phyloP scores from a whole-genome alignment of 2,888 invertebrate species.

The Drosophila meridionalis region DNA sequence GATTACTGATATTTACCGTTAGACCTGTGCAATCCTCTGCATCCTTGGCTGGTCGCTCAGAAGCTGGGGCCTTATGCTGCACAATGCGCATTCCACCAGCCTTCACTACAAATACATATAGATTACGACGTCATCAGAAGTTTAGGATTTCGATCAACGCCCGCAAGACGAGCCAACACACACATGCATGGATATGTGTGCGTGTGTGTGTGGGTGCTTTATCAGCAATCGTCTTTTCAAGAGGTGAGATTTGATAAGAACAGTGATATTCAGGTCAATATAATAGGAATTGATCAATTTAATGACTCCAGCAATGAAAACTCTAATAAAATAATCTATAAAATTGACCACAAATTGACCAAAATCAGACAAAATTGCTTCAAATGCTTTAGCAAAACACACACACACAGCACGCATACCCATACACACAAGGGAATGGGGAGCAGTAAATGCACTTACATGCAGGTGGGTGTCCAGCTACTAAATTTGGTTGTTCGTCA shows the following conservation, averaged over 20 bases:
- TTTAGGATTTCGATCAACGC: slow-evolving; percentile 29
- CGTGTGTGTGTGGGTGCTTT: slow-evolving; percentile 31
- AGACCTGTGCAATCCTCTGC: slow-evolving; percentile 91
- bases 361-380: slow-evolving; percentile 16
- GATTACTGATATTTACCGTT: slow-evolving; percentile 86
- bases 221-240: slow-evolving; percentile 49
- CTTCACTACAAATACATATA: slow-evolving; percentile 88
- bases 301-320: slow-evolving; percentile 31
- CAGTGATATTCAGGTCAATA: slow-evolving; percentile 28
- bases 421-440: not conserved
- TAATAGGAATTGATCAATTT: slow-evolving; percentile 28
- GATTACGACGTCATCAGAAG: slow-evolving; percentile 54
- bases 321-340: not conserved
- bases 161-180: slow-evolving; percentile 29
- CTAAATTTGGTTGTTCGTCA: slow-evolving; percentile 90
- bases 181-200: not conserved
- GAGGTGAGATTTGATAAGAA: slow-evolving; percentile 57
- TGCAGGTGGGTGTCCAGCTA: slow-evolving; percentile 96
- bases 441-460: slow-evolving; percentile 86
- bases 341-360: slow-evolving; percentile 12
- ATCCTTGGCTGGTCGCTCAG: slow-evolving; percentile 88
- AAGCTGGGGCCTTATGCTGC: slow-evolving; percentile 91
- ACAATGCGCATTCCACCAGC: slow-evolving; percentile 97
- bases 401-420: slow-evolving; percentile 4
- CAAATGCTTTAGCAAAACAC: slow-evolving; percentile 13